Evolutionary conservation across 2,113 vertebrate genomes (phyloP).

Genomic region (Galemys pyrenaicus): DNA sequence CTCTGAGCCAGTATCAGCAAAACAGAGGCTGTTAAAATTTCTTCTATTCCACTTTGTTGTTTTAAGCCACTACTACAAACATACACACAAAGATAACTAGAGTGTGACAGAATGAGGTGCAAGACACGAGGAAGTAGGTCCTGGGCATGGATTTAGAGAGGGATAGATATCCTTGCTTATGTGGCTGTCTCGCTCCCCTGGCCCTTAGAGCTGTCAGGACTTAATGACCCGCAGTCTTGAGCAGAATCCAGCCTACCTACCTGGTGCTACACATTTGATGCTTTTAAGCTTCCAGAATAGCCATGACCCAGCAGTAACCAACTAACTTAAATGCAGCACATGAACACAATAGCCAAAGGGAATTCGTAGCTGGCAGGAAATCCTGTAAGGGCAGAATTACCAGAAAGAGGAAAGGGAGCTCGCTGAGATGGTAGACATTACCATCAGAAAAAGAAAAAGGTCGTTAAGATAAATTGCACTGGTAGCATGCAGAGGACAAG

Average conservation of each 20-base stretch:
- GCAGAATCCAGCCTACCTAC: neutral
- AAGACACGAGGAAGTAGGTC: neutral
- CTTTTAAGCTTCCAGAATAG: neutral
- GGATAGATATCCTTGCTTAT: neutral
- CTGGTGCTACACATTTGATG: neutral
- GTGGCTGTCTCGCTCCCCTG: neutral
- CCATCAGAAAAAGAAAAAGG: neutral
- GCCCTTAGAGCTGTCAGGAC: neutral
- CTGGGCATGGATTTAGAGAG: conserved; percentile 9
- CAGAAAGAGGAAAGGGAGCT: too few species aligned
- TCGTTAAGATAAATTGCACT: neutral
- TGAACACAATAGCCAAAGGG: neutral
- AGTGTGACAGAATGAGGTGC: neutral
- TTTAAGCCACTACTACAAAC: neutral
- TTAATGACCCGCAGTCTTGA: neutral
- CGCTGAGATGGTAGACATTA: neutral
- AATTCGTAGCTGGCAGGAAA: neutral
- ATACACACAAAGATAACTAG: neutral
- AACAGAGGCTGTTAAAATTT: conserved; percentile 39
- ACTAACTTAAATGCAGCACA: neutral
- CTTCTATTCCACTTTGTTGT: conserved; percentile 35
- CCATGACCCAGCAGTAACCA: neutral
- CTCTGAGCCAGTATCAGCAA: conserved; percentile 45
- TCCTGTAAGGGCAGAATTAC: neutral
- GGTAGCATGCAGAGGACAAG: neutral